Base-by-base conservation (phyloP, 2,113 vertebrate genomes). In the Lota lota region DNA sequence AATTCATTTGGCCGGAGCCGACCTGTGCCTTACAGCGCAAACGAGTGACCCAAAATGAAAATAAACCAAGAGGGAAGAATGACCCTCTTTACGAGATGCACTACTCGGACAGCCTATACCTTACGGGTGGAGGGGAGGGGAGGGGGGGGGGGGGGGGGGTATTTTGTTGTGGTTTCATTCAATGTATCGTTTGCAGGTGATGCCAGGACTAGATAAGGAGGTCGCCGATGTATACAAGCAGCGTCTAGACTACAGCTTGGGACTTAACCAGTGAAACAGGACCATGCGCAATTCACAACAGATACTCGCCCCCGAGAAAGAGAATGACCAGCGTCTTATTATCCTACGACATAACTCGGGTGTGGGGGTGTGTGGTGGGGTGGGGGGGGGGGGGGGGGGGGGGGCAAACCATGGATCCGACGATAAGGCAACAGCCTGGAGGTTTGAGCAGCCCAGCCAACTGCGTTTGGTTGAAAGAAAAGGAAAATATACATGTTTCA, bases 131-230 rank as follows among this genome's bases (percentile, higher is more conserved):
- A 21, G 58, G 58, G 6, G 56, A 33, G 7, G 28, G 20, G 8
- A 22, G 22, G 21, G 80, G 83, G 71, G 75, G 74, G 75, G 73
- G 72, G 53, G 75, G 72, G 66, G 67, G 51, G 81, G 84, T 80
- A 87, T 88, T 92, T 90, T 90, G 91, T 87, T 91, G 88, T 86
- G 87, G 84, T 85, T 90, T 89, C 87, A 89, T 79, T 89, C 88
- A 83, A 85, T 90, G 92, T 92, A 92, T 94, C 88, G 89, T 89
- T 93, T 91, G 93, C 91, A 93, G 94, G 92, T 94, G 95, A 97
- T 97, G 94, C 94, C 95, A 92, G 83, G 82, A 75, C 84, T 80
- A 92, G 95, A 97, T 97, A 97, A 97, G 94, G 80, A 47, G 84
- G 92, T 92, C 91, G 92, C 92, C 88, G 85, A 88, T 91, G 88